Evolutionary conservation across 2,113 vertebrate genomes (phyloP), one percentile per base, ranked within the genome.

Genomic region (Campylomormyrus numenius): DNA sequence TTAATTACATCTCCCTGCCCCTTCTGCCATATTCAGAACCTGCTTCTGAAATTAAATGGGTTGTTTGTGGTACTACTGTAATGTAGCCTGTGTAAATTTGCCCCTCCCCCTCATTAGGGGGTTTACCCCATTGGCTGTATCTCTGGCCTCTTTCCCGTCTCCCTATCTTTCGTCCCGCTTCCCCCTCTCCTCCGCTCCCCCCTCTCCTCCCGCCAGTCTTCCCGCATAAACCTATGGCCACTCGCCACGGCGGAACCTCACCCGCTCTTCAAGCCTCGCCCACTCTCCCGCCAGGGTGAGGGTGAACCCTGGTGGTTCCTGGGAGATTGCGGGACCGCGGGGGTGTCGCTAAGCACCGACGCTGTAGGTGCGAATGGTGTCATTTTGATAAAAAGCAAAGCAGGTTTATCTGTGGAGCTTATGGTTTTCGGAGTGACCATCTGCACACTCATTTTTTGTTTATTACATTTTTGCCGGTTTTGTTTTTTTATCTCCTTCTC

Each of bases 391-490:
- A 90, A 15, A 58, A 58, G 19, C 53, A 48, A 85, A 24, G 27
- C 53, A 70, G 53, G 46, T 52, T 49, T 49, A 87, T 85, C 88
- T 58, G 88, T 2, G 35, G 89, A 91, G 91, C 93, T 42, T 94
- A 92, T 93, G 94, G 94, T 93, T 91, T 90, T 90, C 91, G 92
- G 91, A 90, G 92, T 90, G 93, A 93, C 93, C 94, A 93, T 95
- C 94, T 94, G 94, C 91, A 91, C 85, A 0, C 27, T 35, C 91
- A 90, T 93, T 93, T 93, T 92, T 90, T 88, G 93, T 92, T 92
- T 93, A 93, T 93, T 95, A 94, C 94, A 93, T 90, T 90, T 39
- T 5, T 90, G 84, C 92, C 19, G 4, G 90, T 90, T 91, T 21
- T 56, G 52, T 19, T 53, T 53, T 50, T 58, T 58, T 58, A 56